These are phyloP conservation scores for Tenualosa ilisha DNA, from an alignment of 2,797 vertebrate genomes.

Conservation along the genomic window DNA sequence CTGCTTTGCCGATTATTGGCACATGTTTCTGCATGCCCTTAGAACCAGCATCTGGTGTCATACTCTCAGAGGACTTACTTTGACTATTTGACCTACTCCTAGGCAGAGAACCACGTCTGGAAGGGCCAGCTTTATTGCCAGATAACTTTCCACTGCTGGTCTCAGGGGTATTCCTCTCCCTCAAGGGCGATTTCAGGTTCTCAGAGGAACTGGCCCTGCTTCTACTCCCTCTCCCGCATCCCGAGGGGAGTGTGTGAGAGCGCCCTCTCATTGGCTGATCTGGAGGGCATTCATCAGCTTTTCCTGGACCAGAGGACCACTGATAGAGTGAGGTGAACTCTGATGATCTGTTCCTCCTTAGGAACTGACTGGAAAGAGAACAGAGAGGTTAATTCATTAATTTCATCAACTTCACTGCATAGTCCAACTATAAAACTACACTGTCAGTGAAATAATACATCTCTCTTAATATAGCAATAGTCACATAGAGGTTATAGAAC, in stretches of 20 bases:
- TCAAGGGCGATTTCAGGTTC: conserved; percentile 52
- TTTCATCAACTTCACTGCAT: not conserved
- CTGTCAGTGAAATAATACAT: not conserved
- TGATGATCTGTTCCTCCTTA: conserved; percentile 74
- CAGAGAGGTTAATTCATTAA: not conserved
- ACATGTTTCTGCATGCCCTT: conserved; percentile 60
- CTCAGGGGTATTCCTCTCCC: conserved; percentile 43
- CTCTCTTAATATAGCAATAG: too few relatives aligned
- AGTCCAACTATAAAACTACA: not conserved
- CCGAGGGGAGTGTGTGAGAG: conserved; percentile 64
- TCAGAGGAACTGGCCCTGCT: conserved; percentile 58
- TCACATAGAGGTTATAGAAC: too few relatives aligned
- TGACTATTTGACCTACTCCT: conserved; percentile 31
- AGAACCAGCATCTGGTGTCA: conserved; percentile 46
- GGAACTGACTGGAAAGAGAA: conserved; percentile 77
- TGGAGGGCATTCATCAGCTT: conserved; percentile 72
- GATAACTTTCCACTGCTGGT: conserved; percentile 48
- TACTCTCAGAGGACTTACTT: conserved; percentile 27
- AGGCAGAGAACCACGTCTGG: conserved; percentile 53
- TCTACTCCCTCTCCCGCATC: conserved; percentile 48
- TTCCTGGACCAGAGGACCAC: conserved; percentile 60
- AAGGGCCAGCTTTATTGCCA: conserved; percentile 65
- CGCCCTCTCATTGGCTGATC: conserved; percentile 67
- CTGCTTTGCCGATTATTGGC: conserved; percentile 64
- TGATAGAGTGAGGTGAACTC: conserved; percentile 66